Evolutionary conservation across 2,888 invertebrate species (phyloP).

Genomic region (Actias luna): DNA sequence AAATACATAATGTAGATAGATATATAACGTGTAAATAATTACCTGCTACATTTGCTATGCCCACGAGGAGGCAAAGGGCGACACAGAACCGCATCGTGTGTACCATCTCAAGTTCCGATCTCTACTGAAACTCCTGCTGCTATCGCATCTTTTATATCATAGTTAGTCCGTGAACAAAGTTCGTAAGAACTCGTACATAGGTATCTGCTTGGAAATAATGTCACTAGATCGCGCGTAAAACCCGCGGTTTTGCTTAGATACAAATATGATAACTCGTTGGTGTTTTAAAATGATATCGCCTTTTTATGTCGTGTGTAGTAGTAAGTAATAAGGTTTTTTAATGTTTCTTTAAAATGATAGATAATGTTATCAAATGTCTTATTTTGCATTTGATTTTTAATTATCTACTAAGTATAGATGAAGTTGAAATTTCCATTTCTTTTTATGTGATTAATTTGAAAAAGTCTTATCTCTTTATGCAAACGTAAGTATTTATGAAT

Average conservation of each 20-base stretch:
- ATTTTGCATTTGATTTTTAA: background rate
- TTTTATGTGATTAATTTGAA: no score
- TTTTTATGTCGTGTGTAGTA: no score
- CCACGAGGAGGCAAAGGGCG: constrained; percentile 41
- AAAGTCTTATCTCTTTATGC: no score
- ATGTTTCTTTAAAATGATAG: no score
- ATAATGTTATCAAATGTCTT: no score
- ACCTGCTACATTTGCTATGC: constrained; percentile 47
- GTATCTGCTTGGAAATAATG: constrained; percentile 56
- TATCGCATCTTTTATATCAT: constrained; percentile 64
- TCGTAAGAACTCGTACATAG: constrained; percentile 45
- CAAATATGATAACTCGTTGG: background rate
- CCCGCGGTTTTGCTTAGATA: background rate
- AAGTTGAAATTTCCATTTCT: no score
- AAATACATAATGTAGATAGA: constrained; percentile 13
- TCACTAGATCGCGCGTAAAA: constrained; percentile 17
- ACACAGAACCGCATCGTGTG: constrained; percentile 46
- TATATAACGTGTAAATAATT: constrained; percentile 23
- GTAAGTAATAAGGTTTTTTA: no score
- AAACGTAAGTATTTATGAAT: no score
- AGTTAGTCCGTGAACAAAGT: constrained; percentile 51
- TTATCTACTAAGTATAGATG: no score
- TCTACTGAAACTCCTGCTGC: constrained; percentile 43
- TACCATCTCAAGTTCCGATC: constrained; percentile 50
- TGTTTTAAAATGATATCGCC: no score